Conservation (phyloP, 2,888 invertebrate genomes). For the Disparrhopalites patrizii region DNA sequence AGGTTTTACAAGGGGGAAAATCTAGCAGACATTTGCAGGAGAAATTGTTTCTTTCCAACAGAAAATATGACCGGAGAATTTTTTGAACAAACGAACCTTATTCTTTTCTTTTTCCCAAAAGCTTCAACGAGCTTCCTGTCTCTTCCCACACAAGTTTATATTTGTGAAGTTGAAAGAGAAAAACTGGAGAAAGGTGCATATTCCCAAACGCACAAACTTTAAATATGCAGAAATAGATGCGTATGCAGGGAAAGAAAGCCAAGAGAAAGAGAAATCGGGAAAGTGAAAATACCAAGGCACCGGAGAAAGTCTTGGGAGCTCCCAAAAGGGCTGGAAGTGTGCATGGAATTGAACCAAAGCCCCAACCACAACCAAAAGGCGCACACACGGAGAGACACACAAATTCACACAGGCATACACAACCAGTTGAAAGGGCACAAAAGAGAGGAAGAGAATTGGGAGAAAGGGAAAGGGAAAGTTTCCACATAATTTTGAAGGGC, state of each 20-base stretch:
- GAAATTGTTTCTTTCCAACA: constrained; percentile 3
- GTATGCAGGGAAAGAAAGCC: background rate
- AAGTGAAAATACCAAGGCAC: too few relatives aligned
- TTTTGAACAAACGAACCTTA: too few relatives aligned
- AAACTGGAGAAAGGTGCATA: too few relatives aligned
- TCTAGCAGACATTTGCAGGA: too few relatives aligned
- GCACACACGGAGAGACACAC: background rate
- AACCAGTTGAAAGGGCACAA: background rate
- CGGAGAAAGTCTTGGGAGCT: background rate
- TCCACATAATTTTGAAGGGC: constrained; percentile 16
- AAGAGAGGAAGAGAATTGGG: background rate
- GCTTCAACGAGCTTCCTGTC: too few relatives aligned
- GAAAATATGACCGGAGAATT: constrained; percentile 18
- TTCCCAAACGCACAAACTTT: too few relatives aligned
- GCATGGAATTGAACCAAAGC: background rate
- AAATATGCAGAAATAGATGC: background rate
- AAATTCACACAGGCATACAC: background rate
- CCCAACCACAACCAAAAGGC: background rate
- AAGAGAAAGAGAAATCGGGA: background rate
- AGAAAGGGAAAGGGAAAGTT: constrained; percentile 20
- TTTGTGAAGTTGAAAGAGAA: background rate
- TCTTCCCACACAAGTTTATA: too few relatives aligned
- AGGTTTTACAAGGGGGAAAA: too few relatives aligned
- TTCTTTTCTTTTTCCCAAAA: too few relatives aligned
- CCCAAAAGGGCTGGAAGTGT: too few relatives aligned